Conservation (phyloP, 2,113 vertebrate genomes). For the Fulmarus glacialis region DNA sequence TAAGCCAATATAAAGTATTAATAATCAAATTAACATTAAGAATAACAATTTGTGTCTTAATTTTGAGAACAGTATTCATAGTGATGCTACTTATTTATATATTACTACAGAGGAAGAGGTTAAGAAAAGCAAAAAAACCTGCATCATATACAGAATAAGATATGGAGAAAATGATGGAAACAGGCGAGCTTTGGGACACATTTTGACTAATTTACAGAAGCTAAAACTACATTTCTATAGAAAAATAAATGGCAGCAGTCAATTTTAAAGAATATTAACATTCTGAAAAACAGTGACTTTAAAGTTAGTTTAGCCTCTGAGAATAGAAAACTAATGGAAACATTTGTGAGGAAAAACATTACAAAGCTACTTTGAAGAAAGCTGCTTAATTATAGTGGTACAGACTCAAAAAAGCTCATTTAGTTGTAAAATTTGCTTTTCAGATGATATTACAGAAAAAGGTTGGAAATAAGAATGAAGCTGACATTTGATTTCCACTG, state of each 20-base stretch:
- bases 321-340: conserved; percentile 55
- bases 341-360: conserved; percentile 46
- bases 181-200: neutral
- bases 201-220: conserved; percentile 15
- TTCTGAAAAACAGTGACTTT: conserved; percentile 12
- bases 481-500: conserved; percentile 67
- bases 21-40: neutral
- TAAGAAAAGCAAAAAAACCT: neutral
- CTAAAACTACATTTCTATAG: neutral
- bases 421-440: conserved; percentile 63
- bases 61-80: neutral
- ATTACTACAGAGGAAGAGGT: neutral
- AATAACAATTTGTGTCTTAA: neutral
- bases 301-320: conserved; percentile 47
- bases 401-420: conserved; percentile 48
- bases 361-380: conserved; percentile 64
- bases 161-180: neutral
- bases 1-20: neutral
- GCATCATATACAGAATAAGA: neutral
- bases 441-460: conserved; percentile 46
- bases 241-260: neutral
- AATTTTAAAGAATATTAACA: conserved; percentile 10
- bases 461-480: conserved; percentile 46
- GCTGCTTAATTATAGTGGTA: conserved; percentile 58
- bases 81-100: neutral